Base-by-base conservation (phyloP, 2,113 vertebrate species). In the Anoplopoma fimbria region DNA sequence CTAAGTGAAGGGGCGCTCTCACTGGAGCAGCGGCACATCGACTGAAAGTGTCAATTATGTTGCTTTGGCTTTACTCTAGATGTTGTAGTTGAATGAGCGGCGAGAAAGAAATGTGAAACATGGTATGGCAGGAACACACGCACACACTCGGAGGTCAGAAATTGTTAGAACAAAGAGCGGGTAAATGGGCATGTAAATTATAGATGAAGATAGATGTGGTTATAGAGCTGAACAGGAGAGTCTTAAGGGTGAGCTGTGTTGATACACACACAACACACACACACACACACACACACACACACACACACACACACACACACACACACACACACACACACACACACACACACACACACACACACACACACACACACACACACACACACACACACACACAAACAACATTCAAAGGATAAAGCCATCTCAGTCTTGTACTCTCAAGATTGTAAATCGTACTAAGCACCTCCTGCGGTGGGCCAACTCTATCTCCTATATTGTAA, bases 361-460 rank as follows among this genome's bases (percentile, higher is more conserved):
- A 25, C 65, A 82, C 75, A 82, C 19, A 31, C 65, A 69, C 38
- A 65, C 64, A 53, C 55, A 80, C 76, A 81, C 9, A 42, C 69
- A 80, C 73, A 81, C n/a, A 55, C 49, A 72, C 29, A 34, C 45
- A 62, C 70, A 77, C 38, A 75, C 6, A 78, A 40, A 57, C 53
- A 81, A 62, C 42, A 25, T 60, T n/a, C 21, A 75, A 64, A 77
- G 27, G 23, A 42, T 25, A 79, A 79, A 83, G 51, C 9, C 27
- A 51, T 27, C 72, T 25, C 42, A 45, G 76, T 69, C 31, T 61
- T 73, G 45, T 33, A 58, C 51, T 69, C 17, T 47, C 29, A 34
- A 73, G 68, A 81, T 69, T 63, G 1, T 90, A 88, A 91, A 93
- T 92, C 79, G 61, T 62, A 86, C 83, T 77, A 85, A 88, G 85